These are phyloP conservation scores for Lates japonicus DNA, from an alignment of 2,797 vertebrate species.

Conservation along the genomic window DNA sequence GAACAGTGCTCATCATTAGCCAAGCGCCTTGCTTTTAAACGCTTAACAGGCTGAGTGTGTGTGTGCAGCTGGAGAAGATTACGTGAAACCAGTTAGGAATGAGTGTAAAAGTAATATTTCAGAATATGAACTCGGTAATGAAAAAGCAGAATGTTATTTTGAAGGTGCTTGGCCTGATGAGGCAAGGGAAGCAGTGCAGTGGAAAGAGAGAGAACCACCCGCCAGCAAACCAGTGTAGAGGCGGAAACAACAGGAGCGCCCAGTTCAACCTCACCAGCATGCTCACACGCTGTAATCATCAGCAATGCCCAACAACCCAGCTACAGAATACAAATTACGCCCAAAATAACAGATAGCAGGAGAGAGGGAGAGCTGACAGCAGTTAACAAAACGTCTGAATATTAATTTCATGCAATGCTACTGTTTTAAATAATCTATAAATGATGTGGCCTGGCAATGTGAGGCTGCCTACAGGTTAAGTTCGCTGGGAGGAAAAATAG, in stretches of 20 bases:
- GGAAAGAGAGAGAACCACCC: conserved; percentile 45
- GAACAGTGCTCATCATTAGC: no score
- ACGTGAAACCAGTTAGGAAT: not conserved
- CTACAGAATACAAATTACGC: conserved; percentile 82
- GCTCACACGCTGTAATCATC: conserved; percentile 67
- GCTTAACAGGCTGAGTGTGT: no score
- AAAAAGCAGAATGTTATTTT: conserved; percentile 32
- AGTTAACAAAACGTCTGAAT: conserved; percentile 73
- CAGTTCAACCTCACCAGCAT: conserved; percentile 69
- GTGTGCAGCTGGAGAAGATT: no score
- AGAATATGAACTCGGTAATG: conserved; percentile 11
- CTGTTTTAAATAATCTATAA: conserved; percentile 84
- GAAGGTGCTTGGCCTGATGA: conserved; percentile 14
- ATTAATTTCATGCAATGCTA: conserved; percentile 71
- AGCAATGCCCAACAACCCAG: no score
- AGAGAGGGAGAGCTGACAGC: conserved; percentile 52
- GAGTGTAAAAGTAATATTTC: not conserved
- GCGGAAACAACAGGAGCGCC: conserved; percentile 67
- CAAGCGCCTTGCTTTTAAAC: no score
- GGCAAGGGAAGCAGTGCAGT: not conserved
- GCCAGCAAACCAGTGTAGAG: conserved; percentile 55
- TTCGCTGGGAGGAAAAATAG: conserved; percentile 37
- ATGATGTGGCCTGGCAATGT: conserved; percentile 71
- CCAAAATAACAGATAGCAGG: conserved; percentile 65
- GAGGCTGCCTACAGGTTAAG: conserved; percentile 47